Evolutionary conservation across 2,113 vertebrate genomes (phyloP).

Genomic region (Nerophis lumbriciformis): DNA sequence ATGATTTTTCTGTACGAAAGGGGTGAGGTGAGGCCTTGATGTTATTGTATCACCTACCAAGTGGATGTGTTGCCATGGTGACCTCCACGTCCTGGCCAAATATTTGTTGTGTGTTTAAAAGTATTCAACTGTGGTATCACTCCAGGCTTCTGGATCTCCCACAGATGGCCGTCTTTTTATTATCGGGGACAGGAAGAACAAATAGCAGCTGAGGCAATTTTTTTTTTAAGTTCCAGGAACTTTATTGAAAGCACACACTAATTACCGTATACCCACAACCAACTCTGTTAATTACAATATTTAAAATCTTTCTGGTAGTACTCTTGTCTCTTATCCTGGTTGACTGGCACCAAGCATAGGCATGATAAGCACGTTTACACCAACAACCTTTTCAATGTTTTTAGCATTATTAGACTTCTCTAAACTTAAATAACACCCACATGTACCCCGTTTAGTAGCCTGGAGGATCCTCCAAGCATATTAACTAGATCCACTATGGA

Average conservation of each 20-base stretch:
- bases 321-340: no score
- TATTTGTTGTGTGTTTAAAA: conserved; percentile 53
- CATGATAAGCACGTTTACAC: no score
- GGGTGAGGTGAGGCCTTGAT: conserved; percentile 10
- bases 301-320: no score
- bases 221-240: not conserved
- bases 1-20: not conserved
- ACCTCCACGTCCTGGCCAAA: conserved; percentile 48
- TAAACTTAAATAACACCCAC: no score
- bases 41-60: conserved; percentile 11
- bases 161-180: conserved; percentile 23
- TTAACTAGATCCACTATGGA: no score
- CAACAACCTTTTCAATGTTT: no score
- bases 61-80: conserved; percentile 55
- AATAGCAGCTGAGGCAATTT: not conserved
- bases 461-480: no score
- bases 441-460: no score
- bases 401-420: no score
- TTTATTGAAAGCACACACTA: not conserved
- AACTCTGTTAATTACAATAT: no score
- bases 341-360: no score
- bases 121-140: conserved; percentile 14
- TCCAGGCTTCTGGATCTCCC: conserved; percentile 16
- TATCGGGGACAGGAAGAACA: conserved; percentile 13
- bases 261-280: not conserved